Evolutionary conservation across 2,113 vertebrate genomes (phyloP).

Genomic region (Oreochromis aureus): DNA sequence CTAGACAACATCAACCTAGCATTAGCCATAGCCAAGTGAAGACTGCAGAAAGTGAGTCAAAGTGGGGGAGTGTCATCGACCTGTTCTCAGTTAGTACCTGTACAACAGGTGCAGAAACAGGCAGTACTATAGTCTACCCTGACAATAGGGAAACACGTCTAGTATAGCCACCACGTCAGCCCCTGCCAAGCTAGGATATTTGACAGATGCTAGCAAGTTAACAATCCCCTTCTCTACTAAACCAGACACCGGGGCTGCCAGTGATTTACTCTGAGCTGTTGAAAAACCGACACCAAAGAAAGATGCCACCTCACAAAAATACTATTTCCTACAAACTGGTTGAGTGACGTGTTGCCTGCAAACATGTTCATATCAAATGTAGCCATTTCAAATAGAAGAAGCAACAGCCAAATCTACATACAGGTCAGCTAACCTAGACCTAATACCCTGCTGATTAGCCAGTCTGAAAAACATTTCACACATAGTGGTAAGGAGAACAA

Average conservation of each 20-base stretch:
- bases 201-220: neutral
- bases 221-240: neutral
- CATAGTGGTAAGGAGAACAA: fast-evolving
- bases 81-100: neutral
- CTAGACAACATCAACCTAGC: neutral
- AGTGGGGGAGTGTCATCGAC: neutral
- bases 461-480: neutral
- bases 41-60: neutral
- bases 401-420: neutral
- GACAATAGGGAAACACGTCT: neutral
- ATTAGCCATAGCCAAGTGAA: neutral
- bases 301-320: neutral
- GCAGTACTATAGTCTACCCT: neutral
- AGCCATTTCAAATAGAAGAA: neutral
- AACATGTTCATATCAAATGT: no score
- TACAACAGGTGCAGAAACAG: neutral
- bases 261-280: neutral
- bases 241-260: neutral
- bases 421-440: fast-evolving
- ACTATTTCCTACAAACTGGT: neutral
- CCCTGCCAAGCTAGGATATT: neutral
- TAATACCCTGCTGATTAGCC: fast-evolving
- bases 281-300: neutral
- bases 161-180: neutral
- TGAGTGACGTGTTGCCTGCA: neutral